A percentile compares a stretch with the other conserved stretches of the same genome.
Conservation (phyloP, 2,888 invertebrate species). For the Neoaliturus tenellus region DNA sequence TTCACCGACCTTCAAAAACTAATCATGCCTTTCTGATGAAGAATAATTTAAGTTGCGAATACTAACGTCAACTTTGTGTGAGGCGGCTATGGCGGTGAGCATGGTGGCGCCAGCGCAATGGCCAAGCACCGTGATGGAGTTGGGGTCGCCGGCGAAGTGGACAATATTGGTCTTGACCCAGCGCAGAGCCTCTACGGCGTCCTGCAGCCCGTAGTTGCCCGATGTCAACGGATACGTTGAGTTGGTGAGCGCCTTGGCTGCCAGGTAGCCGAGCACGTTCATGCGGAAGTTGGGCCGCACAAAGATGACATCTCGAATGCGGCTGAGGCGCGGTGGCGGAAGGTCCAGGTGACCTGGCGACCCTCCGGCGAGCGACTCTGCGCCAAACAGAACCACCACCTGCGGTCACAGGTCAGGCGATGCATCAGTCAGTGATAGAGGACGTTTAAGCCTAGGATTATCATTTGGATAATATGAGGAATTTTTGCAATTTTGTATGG, state of each 20-base stretch:
- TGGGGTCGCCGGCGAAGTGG: slow-evolving; percentile 89
- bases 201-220: slow-evolving; percentile 91
- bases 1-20: too few relatives aligned
- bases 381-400: slow-evolving; percentile 89
- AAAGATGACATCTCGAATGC: slow-evolving; percentile 87
- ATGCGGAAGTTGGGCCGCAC: slow-evolving; percentile 92
- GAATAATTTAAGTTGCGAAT: too few relatives aligned
- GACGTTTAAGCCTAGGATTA: too few relatives aligned
- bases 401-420: slow-evolving; percentile 23
- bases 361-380: slow-evolving; percentile 86
- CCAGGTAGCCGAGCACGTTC: slow-evolving; percentile 84
- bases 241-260: slow-evolving; percentile 82
- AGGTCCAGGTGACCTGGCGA: slow-evolving; percentile 81
- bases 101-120: slow-evolving; percentile 91
- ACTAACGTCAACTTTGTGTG: slow-evolving; percentile 62
- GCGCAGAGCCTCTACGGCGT: slow-evolving; percentile 83
- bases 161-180: slow-evolving; percentile 90
- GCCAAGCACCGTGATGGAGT: slow-evolving; percentile 87
- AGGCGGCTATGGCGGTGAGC: slow-evolving; percentile 80
- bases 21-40: too few relatives aligned
- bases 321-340: slow-evolving; percentile 86
- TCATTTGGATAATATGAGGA: too few relatives aligned
- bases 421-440: too few relatives aligned
- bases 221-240: slow-evolving; percentile 84
- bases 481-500: too few relatives aligned